A percentile compares a stretch with the other conserved stretches of the same genome.
Conservation (phyloP, 2,113 vertebrate genomes). For the Egretta garzetta region DNA sequence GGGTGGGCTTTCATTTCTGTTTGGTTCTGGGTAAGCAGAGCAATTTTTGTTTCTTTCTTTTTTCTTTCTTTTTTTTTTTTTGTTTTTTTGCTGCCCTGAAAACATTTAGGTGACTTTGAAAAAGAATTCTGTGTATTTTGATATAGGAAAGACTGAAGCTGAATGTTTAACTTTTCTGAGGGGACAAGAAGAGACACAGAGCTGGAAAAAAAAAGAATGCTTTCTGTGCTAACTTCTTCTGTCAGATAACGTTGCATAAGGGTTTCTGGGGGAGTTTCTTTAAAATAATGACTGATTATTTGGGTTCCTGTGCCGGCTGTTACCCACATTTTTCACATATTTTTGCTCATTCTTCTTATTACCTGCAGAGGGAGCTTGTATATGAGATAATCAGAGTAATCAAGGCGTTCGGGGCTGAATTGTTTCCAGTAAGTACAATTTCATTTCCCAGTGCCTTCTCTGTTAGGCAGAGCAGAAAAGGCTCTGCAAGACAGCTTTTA, state of each 20-base stretch:
- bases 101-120: slow-evolving; percentile 8
- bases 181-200: background rate
- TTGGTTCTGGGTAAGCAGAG: slow-evolving; percentile 36
- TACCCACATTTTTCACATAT: slow-evolving; percentile 49
- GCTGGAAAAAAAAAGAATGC: background rate
- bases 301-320: background rate
- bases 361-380: slow-evolving; percentile 84
- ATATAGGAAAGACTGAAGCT: background rate
- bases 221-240: slow-evolving; percentile 2
- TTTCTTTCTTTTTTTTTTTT: background rate
- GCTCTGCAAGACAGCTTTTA: slow-evolving; percentile 23
- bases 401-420: slow-evolving; percentile 56
- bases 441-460: slow-evolving; percentile 9
- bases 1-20: slow-evolving; percentile 61
- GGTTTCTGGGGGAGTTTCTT: slow-evolving; percentile 8
- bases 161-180: background rate
- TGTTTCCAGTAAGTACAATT: slow-evolving; percentile 60
- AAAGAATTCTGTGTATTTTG: background rate
- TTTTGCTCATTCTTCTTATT: slow-evolving; percentile 76
- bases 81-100: background rate
- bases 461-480: slow-evolving; percentile 12
- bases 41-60: background rate
- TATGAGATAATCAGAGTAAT: slow-evolving; percentile 77
- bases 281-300: slow-evolving; percentile 16
- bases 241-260: background rate